phyloP scores from a whole-genome alignment of 2,888 invertebrate species.

The Leucophenga montana region DNA sequence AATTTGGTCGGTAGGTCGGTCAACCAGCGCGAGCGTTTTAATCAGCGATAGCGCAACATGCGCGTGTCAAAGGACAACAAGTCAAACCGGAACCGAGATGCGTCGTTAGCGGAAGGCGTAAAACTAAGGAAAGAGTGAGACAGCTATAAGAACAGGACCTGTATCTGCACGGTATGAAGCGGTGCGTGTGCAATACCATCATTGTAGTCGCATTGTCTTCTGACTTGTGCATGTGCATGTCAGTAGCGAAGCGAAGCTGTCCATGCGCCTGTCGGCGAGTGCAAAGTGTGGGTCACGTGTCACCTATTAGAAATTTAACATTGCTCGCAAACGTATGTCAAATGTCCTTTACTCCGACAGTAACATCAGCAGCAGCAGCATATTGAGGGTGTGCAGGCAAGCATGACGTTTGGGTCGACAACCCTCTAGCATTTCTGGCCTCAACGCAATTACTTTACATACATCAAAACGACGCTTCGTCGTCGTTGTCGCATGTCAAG shows the following conservation, averaged over 20 bases:
- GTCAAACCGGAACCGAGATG: constrained; percentile 64
- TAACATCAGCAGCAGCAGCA: constrained; percentile 2
- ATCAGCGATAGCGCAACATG: constrained; percentile 51
- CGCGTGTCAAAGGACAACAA: constrained; percentile 68
- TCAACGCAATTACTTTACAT: constrained; percentile 51
- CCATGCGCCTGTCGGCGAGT: constrained; percentile 24
- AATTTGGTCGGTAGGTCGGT: neutral
- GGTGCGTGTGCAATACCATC: constrained; percentile 12
- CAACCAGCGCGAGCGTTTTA: constrained; percentile 24
- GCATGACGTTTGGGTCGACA: constrained; percentile 54
- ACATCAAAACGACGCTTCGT: constrained; percentile 7
- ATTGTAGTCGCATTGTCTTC: neutral
- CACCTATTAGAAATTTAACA: constrained; percentile 60
- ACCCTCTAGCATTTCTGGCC: constrained; percentile 44
- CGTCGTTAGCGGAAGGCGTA: constrained; percentile 7
- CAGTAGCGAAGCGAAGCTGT: constrained; percentile 20
- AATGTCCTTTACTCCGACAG: constrained; percentile 44
- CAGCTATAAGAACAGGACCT: neutral
- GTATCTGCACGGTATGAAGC: constrained; percentile 1
- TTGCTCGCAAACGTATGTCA: constrained; percentile 64
- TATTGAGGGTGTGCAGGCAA: constrained; percentile 58
- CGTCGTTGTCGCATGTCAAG: constrained; percentile 38
- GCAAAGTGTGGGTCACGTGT: constrained; percentile 63
- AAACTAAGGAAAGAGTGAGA: neutral
- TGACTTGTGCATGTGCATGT: constrained; percentile 49